phyloP scores from a whole-genome alignment of 2,888 invertebrate species.

The Orchestes rusci region DNA sequence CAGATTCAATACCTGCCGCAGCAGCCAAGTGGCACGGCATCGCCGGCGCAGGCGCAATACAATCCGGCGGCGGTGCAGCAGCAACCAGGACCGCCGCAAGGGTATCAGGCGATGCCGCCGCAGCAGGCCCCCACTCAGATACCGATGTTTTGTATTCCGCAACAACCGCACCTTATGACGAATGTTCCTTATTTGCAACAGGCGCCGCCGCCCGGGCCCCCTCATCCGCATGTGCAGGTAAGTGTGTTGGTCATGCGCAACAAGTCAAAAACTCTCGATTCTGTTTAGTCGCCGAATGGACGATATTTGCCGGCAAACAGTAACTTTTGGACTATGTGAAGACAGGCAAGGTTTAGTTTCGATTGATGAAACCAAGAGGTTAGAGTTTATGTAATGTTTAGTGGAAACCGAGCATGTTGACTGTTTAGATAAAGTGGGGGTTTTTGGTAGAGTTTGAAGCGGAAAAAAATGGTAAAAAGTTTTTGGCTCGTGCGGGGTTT shows the following conservation, averaged over 20 bases:
- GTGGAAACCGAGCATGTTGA: too few species aligned
- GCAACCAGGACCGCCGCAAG: slow-evolving; percentile 21
- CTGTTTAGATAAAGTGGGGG: too few species aligned
- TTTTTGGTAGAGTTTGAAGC: too few species aligned
- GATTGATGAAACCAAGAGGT: not conserved
- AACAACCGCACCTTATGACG: slow-evolving; percentile 39
- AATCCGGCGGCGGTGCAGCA: slow-evolving; percentile 27
- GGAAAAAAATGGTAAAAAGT: too few species aligned
- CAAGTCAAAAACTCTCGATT: too few species aligned
- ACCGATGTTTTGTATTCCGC: slow-evolving; percentile 50
- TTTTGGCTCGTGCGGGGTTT: too few species aligned
- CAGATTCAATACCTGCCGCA: slow-evolving; percentile 40
- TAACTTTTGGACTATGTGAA: too few species aligned
- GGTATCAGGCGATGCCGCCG: slow-evolving; percentile 14
- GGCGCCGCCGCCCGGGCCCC: slow-evolving; percentile 45
- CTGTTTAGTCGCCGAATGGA: too few species aligned
- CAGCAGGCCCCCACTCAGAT: slow-evolving; percentile 53
- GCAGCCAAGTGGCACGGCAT: slow-evolving; percentile 49
- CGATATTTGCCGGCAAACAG: too few species aligned
- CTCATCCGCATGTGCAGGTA: slow-evolving; percentile 10
- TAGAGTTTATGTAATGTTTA: too few species aligned
- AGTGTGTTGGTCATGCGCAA: too few species aligned
- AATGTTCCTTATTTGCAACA: slow-evolving; percentile 22
- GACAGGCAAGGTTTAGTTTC: not conserved
- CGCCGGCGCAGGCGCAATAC: slow-evolving; percentile 41